A percentile compares a stretch with the other conserved stretches of the same genome.
Evolutionary conservation across 2,888 invertebrate genomes (phyloP).

Genomic region (Drosophila paranaensis): DNA sequence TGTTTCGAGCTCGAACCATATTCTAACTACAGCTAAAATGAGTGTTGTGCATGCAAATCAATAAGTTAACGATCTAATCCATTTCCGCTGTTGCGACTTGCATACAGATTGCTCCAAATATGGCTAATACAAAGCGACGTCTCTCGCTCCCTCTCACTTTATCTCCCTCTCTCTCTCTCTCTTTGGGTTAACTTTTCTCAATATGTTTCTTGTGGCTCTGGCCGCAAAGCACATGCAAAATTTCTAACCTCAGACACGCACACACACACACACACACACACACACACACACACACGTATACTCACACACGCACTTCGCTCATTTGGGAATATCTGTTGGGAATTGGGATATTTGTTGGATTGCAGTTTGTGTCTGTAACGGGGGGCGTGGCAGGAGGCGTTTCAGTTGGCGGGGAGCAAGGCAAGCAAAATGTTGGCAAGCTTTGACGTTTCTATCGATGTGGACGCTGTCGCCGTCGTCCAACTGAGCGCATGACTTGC

Average conservation of each 20-base stretch:
- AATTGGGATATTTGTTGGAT: constrained; percentile 36
- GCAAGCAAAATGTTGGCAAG: constrained; percentile 12
- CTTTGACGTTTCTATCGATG: constrained; percentile 33
- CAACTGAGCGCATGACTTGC: constrained; percentile 74
- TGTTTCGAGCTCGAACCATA: constrained; percentile 24
- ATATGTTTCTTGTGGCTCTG: constrained; percentile 12
- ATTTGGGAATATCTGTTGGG: constrained; percentile 29
- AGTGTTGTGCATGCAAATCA: constrained; percentile 52
- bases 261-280: neutral
- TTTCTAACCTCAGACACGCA: constrained; percentile 9
- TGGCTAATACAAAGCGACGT: constrained; percentile 33
- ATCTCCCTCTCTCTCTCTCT: neutral
- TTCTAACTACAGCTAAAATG: constrained; percentile 29
- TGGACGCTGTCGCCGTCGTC: constrained; percentile 33
- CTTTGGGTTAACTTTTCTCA: constrained; percentile 19
- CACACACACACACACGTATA: too few relatives aligned
- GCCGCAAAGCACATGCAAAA: constrained; percentile 19
- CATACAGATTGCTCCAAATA: constrained; percentile 57
- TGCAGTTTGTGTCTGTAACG: constrained; percentile 35
- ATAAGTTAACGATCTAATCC: constrained; percentile 62
- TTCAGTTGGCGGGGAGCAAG: neutral
- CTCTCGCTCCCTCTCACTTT: neutral
- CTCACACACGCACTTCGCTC: constrained; percentile 6
- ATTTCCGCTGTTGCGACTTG: constrained; percentile 57
- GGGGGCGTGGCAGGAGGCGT: constrained; percentile 12